Evolutionary conservation across 2,113 vertebrate genomes (phyloP).

Genomic region (Bungarus multicinctus): DNA sequence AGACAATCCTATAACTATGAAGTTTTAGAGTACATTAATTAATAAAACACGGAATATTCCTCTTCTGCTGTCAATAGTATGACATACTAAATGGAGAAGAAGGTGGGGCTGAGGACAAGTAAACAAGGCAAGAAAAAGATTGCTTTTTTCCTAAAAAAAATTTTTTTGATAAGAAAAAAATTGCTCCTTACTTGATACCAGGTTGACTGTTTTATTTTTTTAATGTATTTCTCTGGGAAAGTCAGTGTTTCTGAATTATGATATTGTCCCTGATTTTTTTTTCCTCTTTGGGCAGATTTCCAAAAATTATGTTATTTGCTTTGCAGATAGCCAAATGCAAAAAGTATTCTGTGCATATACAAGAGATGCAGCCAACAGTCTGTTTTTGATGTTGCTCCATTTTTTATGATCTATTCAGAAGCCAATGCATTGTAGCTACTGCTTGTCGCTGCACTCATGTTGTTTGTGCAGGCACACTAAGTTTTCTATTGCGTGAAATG

Average conservation of each 20-base stretch:
- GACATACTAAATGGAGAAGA: not conserved
- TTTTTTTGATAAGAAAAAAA: not conserved
- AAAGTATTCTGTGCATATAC: not conserved
- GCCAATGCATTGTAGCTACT: not conserved
- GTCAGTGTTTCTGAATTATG: not conserved
- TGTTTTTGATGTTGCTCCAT: not conserved
- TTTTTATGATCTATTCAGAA: not conserved
- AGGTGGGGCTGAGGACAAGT: not conserved
- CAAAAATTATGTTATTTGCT: not conserved
- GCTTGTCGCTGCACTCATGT: not conserved
- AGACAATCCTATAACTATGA: not conserved
- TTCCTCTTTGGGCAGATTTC: not conserved
- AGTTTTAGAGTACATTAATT: not conserved
- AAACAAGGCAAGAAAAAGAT: not conserved
- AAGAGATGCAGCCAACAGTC: not conserved
- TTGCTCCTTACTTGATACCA: not conserved
- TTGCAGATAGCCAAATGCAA: not conserved
- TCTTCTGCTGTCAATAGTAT: not conserved
- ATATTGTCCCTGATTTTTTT: not conserved
- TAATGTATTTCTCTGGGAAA: not conserved
- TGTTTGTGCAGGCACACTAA: not conserved
- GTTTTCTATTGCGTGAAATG: not conserved
- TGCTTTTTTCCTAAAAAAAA: not conserved
- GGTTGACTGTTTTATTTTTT: not conserved
- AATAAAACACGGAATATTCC: not conserved